Evolutionary conservation across 2,888 invertebrate genomes (phyloP), one percentile per base, ranked within the genome.

Genomic region (Spodoptera littoralis): DNA sequence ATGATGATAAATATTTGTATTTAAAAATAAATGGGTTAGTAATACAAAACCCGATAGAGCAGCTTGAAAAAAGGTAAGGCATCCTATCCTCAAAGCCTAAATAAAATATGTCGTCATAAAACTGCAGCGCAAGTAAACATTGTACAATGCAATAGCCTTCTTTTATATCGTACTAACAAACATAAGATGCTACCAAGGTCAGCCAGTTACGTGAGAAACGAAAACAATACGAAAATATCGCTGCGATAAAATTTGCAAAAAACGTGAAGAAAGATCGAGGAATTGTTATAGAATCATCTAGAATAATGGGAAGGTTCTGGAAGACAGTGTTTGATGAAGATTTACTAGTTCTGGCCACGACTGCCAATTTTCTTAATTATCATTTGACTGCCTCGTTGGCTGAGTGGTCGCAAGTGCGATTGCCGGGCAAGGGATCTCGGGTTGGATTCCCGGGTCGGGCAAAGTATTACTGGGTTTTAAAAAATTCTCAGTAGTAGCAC

Each of bases 161-260:
- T 45, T 41, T 30, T 12, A 22, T 12, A n/a, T n/a, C n/a, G n/a
- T n/a, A 36, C 13, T 12, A 59, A 49, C 59, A 64, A 73, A 72
- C 69, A 67, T 42, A 61, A 12, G 47, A 72, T 59, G 72, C 12
- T 49, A 48, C 45, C 70, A 74, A 74, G 76, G 76, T 42, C 68
- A 11, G 27, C 53, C 11, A 5, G 56, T 58, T 58, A 69, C 72
- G 72, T 72, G 73, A 44, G 76, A 69, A 75, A 54, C 30, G 47
- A 69, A 72, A 58, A 75, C 74, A 74, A 75, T 75, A 60, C 76
- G 48, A 74, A 74, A 61, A 75, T 65, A 75, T 68, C 30, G 50
- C 27, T 8, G 44, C 63, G 71, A 75, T 71, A 73, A 73, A 73
- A 65, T 36, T 60, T 48, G 41, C 55, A 45, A 3, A n/a, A 60